These are phyloP conservation scores for Thelaira solivaga DNA, from an alignment of 2,888 invertebrate species.

Conservation along the genomic window DNA sequence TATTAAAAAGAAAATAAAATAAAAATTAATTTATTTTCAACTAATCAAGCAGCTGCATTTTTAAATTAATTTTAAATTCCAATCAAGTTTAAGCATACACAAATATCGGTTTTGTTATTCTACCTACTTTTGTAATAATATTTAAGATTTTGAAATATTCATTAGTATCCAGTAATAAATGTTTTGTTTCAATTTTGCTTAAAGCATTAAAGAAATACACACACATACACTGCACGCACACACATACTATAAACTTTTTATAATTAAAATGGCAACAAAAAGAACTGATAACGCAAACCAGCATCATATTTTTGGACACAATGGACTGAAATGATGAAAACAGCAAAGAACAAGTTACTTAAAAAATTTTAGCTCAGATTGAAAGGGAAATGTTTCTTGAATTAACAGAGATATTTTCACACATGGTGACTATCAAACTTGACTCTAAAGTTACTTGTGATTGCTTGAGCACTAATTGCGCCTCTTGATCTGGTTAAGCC, in stretches of 20 bases:
- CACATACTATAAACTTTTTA: slow-evolving; percentile 21
- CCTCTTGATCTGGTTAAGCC: too few relatives aligned
- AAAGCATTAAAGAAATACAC: slow-evolving; percentile 30
- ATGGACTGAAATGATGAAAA: not conserved
- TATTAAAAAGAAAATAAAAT: too few relatives aligned
- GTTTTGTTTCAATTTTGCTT: slow-evolving; percentile 55
- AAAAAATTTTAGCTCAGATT: too few relatives aligned
- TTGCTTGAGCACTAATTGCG: too few relatives aligned
- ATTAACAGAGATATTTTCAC: too few relatives aligned
- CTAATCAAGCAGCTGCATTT: not conserved
- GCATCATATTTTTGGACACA: not conserved
- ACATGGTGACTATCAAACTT: too few relatives aligned
- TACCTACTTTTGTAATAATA: slow-evolving; percentile 29
- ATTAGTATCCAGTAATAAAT: slow-evolving; percentile 50
- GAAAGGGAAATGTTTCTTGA: too few relatives aligned
- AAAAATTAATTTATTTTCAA: too few relatives aligned
- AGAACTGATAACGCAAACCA: slow-evolving; percentile 13
- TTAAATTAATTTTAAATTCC: not conserved
- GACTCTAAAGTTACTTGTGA: too few relatives aligned
- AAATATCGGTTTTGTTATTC: slow-evolving; percentile 13
- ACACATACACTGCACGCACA: not conserved
- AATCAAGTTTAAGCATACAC: not conserved
- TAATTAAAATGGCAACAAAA: slow-evolving; percentile 29
- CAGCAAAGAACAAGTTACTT: not conserved
- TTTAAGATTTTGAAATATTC: slow-evolving; percentile 41